phyloP scores from a whole-genome alignment of 2,113 vertebrate species.

The Lonchura striata region DNA sequence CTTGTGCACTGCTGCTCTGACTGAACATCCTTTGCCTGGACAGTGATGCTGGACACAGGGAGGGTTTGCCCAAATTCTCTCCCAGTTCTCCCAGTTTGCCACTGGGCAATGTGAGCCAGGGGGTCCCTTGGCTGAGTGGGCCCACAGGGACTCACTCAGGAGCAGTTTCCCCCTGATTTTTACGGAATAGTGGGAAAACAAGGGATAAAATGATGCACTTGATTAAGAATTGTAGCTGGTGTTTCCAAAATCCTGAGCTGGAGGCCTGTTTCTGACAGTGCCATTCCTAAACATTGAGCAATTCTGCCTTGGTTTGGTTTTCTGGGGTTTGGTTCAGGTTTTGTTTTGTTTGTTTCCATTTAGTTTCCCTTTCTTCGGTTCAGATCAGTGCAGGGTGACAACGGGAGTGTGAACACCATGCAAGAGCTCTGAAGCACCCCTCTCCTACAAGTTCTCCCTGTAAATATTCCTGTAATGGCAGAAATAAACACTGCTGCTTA shows the following conservation, averaged over 20 bases:
- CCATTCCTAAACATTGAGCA: neutral
- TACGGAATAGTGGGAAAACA: neutral
- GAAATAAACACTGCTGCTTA: neutral
- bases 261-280: neutral
- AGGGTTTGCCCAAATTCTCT: neutral
- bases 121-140: neutral
- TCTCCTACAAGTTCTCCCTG: neutral
- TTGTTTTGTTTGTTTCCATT: neutral
- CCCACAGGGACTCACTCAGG: neutral
- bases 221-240: neutral
- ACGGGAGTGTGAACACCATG: neutral
- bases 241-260: neutral
- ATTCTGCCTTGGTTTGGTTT: neutral
- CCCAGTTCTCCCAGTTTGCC: neutral
- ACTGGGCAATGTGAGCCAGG: neutral
- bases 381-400: neutral
- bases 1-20: neutral
- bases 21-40: neutral
- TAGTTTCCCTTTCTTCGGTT: neutral
- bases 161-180: neutral
- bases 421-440: neutral
- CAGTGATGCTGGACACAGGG: neutral
- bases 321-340: neutral
- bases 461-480: neutral
- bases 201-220: neutral